phyloP scores from a whole-genome alignment of 2,888 invertebrate species.

The Coleophora deauratella region DNA sequence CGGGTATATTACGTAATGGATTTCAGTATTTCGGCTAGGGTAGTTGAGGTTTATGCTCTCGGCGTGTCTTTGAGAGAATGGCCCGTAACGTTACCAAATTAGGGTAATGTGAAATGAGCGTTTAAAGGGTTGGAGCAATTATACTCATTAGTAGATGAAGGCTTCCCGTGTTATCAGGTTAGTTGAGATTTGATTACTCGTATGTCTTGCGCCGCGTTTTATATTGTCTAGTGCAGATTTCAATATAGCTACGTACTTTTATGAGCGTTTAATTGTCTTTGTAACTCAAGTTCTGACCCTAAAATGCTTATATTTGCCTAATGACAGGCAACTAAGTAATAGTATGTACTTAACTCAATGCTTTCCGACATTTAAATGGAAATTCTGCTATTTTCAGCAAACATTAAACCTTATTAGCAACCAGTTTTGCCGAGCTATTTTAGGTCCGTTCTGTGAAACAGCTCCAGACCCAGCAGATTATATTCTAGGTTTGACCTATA shows the following conservation, averaged over 20 bases:
- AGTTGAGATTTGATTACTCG: too few species aligned
- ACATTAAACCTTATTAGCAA: background rate
- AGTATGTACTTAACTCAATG: background rate
- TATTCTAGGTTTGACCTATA: conserved; percentile 41
- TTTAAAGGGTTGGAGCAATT: background rate
- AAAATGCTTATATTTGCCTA: background rate
- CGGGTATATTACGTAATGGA: conserved; percentile 45
- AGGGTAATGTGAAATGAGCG: conserved; percentile 1
- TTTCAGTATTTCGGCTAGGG: conserved; percentile 26
- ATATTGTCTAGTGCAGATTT: background rate
- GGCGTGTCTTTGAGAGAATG: conserved; percentile 12
- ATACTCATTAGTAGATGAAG: too few species aligned
- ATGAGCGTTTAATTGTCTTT: too few species aligned
- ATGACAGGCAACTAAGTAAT: background rate
- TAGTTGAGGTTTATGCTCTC: conserved; percentile 15
- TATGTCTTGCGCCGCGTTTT: too few species aligned
- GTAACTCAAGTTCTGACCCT: too few species aligned
- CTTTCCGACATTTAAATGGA: too few species aligned
- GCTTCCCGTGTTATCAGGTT: too few species aligned
- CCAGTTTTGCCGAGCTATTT: background rate
- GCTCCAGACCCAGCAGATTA: conserved; percentile 16
- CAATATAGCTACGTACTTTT: too few species aligned
- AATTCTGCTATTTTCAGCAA: too few species aligned
- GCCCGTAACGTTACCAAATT: conserved; percentile 4
- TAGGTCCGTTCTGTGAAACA: background rate